phyloP scores from a whole-genome alignment of 1,140 invertebrate genomes.

The Drosophila elegans region DNA sequence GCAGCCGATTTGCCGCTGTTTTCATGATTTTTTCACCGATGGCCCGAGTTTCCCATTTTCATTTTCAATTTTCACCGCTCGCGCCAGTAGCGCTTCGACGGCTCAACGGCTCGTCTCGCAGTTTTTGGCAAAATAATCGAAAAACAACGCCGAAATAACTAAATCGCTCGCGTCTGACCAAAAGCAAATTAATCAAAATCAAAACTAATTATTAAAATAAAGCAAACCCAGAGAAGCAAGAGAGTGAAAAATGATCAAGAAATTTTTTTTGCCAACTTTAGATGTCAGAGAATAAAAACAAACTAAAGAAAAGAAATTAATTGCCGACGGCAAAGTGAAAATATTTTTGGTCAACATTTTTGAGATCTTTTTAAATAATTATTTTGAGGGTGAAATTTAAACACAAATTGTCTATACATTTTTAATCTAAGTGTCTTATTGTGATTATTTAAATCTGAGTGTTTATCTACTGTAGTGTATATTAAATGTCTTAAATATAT shows the following conservation, averaged over 20 bases:
- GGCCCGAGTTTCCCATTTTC: conserved; percentile 76
- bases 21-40: conserved; percentile 70
- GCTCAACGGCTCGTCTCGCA: conserved; percentile 82
- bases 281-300: conserved; percentile 18
- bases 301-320: conserved; percentile 1
- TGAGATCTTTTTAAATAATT: conserved; percentile 27
- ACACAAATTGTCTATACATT: background rate
- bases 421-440: conserved; percentile 27
- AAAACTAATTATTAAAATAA: conserved; percentile 32
- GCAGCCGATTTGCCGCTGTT: conserved; percentile 68
- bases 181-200: conserved; percentile 20
- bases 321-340: conserved; percentile 57
- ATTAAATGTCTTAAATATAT: conserved; percentile 5
- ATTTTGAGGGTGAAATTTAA: conserved; percentile 52
- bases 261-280: conserved; percentile 10
- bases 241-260: conserved; percentile 7
- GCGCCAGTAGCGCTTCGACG: conserved; percentile 82
- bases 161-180: conserved; percentile 23
- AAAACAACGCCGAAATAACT: conserved; percentile 15
- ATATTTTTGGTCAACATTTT: conserved; percentile 23
- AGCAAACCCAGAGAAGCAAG: conserved; percentile 10
- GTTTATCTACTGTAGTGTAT: conserved; percentile 43
- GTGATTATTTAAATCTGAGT: conserved; percentile 39
- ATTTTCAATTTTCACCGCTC: conserved; percentile 81
- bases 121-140: conserved; percentile 48